Conservation (phyloP, 2,113 vertebrate species). For the Loxodonta africana region DNA sequence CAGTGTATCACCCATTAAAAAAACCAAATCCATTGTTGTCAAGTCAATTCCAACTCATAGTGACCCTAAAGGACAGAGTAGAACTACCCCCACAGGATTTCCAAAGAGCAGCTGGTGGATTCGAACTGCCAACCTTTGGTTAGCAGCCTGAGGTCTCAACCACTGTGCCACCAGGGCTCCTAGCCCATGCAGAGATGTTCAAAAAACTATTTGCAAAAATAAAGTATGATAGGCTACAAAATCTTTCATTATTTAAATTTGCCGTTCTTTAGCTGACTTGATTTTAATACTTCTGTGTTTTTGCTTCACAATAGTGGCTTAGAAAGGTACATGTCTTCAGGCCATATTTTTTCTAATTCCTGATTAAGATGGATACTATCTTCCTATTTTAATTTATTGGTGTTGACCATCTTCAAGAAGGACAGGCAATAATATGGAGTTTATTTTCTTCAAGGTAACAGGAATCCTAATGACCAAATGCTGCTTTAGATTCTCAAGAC, state of each 20-base stretch:
- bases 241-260: conserved; percentile 36
- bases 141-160: not conserved
- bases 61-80: not conserved
- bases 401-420: conserved; percentile 9
- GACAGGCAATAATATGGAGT: not conserved
- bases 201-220: not conserved
- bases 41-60: not conserved
- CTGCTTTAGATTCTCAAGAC: not conserved
- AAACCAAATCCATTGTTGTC: too few species aligned
- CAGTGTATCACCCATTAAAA: not conserved
- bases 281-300: not conserved
- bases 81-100: not conserved
- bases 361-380: not conserved
- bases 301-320: conserved; percentile 21
- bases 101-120: not conserved
- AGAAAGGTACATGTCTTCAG: not conserved
- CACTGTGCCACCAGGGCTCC: not conserved
- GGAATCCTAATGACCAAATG: not conserved
- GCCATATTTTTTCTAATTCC: not conserved
- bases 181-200: not conserved
- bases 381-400: conserved; percentile 24
- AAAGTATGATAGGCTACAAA: not conserved
- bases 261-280: not conserved
- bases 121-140: not conserved
- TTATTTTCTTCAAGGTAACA: conserved; percentile 35